phyloP scores from a whole-genome alignment of 2,888 invertebrate species.

The Micoletzkya japonica region DNA sequence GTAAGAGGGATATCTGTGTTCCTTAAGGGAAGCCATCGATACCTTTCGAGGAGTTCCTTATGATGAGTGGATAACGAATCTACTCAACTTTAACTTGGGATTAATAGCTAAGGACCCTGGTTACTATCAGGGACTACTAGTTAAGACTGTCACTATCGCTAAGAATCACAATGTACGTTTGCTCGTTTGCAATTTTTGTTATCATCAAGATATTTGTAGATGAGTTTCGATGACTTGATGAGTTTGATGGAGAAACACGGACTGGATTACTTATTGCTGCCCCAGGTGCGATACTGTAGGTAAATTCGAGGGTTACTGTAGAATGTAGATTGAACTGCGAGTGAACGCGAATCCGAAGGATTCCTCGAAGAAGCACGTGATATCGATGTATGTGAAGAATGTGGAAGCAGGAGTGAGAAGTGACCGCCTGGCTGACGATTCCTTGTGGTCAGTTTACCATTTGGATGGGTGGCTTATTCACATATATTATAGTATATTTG shows the following conservation, averaged over 20 bases:
- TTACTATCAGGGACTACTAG: not conserved
- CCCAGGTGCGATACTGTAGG: constrained; percentile 23
- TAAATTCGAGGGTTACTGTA: not conserved
- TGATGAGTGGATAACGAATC: no score
- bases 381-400: constrained; percentile 11
- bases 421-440: constrained; percentile 4
- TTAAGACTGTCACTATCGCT: constrained; percentile 23
- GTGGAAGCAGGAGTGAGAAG: constrained; percentile 12
- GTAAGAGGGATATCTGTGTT: no score
- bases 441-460: not conserved
- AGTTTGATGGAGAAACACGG: constrained; percentile 15
- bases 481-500: not conserved
- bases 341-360: constrained; percentile 21
- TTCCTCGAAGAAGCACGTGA: constrained; percentile 13
- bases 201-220: not conserved
- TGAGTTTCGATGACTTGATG: constrained; percentile 23
- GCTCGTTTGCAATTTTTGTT: not conserved
- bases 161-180: constrained; percentile 15
- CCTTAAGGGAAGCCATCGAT: no score
- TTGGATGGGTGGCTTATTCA: not conserved
- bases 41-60: no score
- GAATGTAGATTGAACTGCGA: constrained; percentile 8
- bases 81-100: no score
- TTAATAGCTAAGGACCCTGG: no score
- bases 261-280: constrained; percentile 19